Percentiles rank a stretch among this genome's conserved stretches.
These are phyloP conservation scores for Thereva nobilitata DNA, from an alignment of 2,888 invertebrate species.

Conservation along the genomic window DNA sequence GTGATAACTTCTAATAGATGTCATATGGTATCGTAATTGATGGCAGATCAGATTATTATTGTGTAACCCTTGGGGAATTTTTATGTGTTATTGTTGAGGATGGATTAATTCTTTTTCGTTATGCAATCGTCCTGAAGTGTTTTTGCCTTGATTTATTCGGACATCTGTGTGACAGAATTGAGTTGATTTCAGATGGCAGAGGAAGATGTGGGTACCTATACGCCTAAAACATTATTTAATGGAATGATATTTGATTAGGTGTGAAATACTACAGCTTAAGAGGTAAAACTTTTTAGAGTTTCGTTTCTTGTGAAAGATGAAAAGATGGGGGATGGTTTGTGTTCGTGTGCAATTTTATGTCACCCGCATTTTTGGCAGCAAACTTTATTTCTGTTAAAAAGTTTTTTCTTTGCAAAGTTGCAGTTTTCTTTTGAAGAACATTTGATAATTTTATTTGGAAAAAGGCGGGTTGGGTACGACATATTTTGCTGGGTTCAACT, in stretches of 20 bases:
- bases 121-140: no score
- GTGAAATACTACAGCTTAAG: no score
- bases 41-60: neutral
- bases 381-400: neutral
- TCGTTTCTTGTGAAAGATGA: no score
- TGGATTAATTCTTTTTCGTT: neutral
- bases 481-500: no score
- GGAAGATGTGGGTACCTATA: no score
- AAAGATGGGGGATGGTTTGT: no score
- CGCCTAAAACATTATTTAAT: no score
- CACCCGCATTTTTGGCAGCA: neutral
- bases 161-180: no score
- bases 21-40: constrained; percentile 1
- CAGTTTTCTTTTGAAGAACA: constrained; percentile 1
- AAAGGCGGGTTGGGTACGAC: neutral
- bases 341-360: neutral
- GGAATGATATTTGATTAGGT: no score
- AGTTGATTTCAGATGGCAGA: no score
- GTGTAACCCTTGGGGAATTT: neutral
- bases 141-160: no score
- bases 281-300: no score
- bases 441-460: neutral
- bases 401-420: neutral
- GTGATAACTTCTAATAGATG: constrained; percentile 1
- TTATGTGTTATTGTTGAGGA: neutral